Conservation (phyloP, 2,797 vertebrate species). For the Periparus ater region DNA sequence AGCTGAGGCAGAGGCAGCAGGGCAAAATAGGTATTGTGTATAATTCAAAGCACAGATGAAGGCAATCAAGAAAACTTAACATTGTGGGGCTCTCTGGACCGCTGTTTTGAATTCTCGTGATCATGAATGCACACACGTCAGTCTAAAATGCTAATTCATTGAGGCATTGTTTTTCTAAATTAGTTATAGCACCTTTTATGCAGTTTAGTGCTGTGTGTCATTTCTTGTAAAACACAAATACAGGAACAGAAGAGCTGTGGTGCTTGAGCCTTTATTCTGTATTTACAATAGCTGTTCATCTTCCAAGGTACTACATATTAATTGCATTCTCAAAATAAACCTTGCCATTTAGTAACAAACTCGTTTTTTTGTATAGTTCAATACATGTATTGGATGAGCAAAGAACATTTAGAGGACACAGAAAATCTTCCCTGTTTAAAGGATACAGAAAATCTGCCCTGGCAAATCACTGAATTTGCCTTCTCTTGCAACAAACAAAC, state of each 20-base stretch:
- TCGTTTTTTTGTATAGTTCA: background rate
- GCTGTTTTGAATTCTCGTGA: background rate
- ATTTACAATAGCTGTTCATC: conserved; percentile 20
- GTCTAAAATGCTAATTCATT: background rate
- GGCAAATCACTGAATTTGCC: background rate
- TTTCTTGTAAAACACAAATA: conserved; percentile 1
- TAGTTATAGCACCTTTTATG: background rate
- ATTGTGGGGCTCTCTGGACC: background rate
- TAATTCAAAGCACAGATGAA: conserved; percentile 1
- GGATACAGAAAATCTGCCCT: background rate
- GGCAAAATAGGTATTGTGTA: background rate
- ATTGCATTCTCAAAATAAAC: conserved; percentile 46
- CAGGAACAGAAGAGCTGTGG: background rate
- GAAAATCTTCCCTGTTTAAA: background rate
- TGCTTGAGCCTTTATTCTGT: conserved; percentile 18
- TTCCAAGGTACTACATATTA: background rate
- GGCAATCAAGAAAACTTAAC: background rate
- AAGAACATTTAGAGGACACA: background rate
- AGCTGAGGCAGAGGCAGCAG: background rate
- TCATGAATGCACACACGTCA: background rate
- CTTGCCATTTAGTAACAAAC: conserved; percentile 35
- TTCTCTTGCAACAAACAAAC: background rate
- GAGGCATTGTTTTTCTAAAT: background rate
- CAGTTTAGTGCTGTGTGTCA: background rate
- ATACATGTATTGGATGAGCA: background rate